Conservation (phyloP, 2,113 vertebrate species). For the Calyptommatus sinebrachiatus region DNA sequence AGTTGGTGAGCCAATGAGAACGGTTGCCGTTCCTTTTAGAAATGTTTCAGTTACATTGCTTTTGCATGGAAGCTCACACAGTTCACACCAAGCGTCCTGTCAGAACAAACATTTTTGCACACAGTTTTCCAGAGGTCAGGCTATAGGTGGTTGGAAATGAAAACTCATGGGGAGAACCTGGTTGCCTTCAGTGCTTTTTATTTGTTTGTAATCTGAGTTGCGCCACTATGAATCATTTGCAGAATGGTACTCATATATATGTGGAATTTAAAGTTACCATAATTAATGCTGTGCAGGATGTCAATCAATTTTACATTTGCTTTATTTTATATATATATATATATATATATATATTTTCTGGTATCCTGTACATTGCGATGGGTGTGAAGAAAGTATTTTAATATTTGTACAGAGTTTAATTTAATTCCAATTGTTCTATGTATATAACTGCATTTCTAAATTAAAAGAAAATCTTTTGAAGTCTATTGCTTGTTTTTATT, state of each 20-base stretch:
- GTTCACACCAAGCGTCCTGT: slow-evolving; percentile 15
- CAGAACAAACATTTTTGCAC: slow-evolving; percentile 22
- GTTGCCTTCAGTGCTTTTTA: slow-evolving; percentile 53
- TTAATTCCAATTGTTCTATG: slow-evolving; percentile 98
- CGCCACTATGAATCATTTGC: slow-evolving; percentile 69
- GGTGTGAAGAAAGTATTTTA: slow-evolving; percentile 99
- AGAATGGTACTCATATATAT: slow-evolving; percentile 71
- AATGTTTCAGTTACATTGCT: background rate
- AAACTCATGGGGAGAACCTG: slow-evolving; percentile 44
- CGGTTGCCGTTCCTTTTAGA: slow-evolving; percentile 13
- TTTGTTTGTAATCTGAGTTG: slow-evolving; percentile 50
- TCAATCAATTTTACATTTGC: slow-evolving; percentile 71
- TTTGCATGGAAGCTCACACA: slow-evolving; percentile 20
- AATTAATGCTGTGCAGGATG: slow-evolving; percentile 72
- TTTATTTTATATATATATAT: slow-evolving; percentile 79
- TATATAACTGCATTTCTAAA: slow-evolving; percentile 99
- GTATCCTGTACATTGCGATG: slow-evolving; percentile 94
- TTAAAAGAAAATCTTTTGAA: slow-evolving; percentile 97
- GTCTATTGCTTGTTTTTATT: slow-evolving; percentile 40
- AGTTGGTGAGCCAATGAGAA: background rate
- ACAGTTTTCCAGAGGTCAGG: slow-evolving; percentile 10
- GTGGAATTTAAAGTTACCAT: slow-evolving; percentile 57
- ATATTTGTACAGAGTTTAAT: slow-evolving; percentile 99
- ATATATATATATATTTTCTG: slow-evolving; percentile 77
- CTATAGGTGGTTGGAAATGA: slow-evolving; percentile 42